Conservation (phyloP, 1,140 invertebrate genomes). For the Ceratosolen solmsi region DNA sequence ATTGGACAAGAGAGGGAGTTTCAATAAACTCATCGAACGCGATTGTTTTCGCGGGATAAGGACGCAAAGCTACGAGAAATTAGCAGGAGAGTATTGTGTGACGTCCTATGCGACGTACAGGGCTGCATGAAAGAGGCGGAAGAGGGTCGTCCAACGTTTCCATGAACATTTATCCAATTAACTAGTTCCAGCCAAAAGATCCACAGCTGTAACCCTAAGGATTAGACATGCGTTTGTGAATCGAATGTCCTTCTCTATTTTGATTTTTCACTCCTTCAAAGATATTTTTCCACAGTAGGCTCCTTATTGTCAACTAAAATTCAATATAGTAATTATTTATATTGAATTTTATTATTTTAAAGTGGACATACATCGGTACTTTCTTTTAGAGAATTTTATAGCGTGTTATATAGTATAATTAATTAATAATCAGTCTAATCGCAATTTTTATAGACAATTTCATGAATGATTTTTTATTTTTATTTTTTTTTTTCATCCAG, state of each 20-base stretch:
- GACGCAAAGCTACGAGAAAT: slow-evolving; percentile 62
- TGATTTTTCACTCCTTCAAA: too few species aligned
- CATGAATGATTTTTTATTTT: too few species aligned
- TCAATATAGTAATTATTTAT: too few species aligned
- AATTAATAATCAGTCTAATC: too few species aligned
- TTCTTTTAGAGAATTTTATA: too few species aligned
- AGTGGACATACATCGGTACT: too few species aligned
- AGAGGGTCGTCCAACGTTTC: slow-evolving; percentile 63
- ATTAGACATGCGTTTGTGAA: slow-evolving; percentile 1
- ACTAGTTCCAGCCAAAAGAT: slow-evolving; percentile 68
- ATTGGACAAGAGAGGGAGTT: slow-evolving; percentile 45
- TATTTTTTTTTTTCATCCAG: too few species aligned
- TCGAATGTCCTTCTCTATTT: background rate
- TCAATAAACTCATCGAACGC: slow-evolving; percentile 68
- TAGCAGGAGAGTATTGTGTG: slow-evolving; percentile 59
- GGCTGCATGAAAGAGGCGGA: slow-evolving; percentile 52
- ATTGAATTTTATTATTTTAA: too few species aligned
- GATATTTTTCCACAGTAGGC: too few species aligned
- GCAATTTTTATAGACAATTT: too few species aligned
- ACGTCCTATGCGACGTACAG: slow-evolving; percentile 15
- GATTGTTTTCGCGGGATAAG: slow-evolving; percentile 71
- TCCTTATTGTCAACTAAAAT: too few species aligned
- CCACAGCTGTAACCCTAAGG: slow-evolving; percentile 52
- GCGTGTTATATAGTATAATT: too few species aligned
- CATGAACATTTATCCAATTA: slow-evolving; percentile 75